These are phyloP conservation scores for Papilio polytes DNA, from an alignment of 1,140 invertebrate species.

Conservation along the genomic window DNA sequence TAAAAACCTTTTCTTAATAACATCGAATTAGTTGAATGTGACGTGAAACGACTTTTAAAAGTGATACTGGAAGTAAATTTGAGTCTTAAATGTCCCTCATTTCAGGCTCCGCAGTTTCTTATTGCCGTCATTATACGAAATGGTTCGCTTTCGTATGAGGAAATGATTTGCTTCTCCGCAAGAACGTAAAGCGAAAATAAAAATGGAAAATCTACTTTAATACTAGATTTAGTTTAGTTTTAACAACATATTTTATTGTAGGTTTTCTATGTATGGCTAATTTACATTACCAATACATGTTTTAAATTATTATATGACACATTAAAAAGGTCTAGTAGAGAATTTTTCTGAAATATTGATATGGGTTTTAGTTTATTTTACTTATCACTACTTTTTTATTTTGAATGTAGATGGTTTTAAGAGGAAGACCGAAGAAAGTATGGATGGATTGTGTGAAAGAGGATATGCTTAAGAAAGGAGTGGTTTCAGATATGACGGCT, in stretches of 20 bases:
- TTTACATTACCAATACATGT: not conserved
- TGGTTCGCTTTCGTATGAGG: conserved; percentile 52
- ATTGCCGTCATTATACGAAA: conserved; percentile 57
- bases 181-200: conserved; percentile 16
- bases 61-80: conserved; percentile 35
- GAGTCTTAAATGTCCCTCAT: conserved; percentile 44
- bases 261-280: not conserved
- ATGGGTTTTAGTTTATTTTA: too few relatives aligned
- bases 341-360: too few relatives aligned
- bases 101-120: conserved; percentile 50
- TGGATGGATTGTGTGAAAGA: too few relatives aligned
- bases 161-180: conserved; percentile 47
- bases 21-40: conserved; percentile 37
- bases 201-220: conserved; percentile 7
- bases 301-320: too few relatives aligned
- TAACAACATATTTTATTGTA: too few relatives aligned
- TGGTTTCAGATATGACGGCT: too few relatives aligned
- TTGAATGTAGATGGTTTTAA: too few relatives aligned
- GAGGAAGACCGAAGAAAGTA: too few relatives aligned
- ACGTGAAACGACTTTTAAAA: conserved; percentile 31
- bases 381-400: too few relatives aligned
- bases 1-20: conserved; percentile 4
- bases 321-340: too few relatives aligned
- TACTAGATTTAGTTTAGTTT: not conserved
- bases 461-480: too few relatives aligned